A percentile compares a stretch with the other conserved stretches of the same genome.
Evolutionary conservation across 2,113 vertebrate species (phyloP).

Genomic region (Paradisaea rubra): DNA sequence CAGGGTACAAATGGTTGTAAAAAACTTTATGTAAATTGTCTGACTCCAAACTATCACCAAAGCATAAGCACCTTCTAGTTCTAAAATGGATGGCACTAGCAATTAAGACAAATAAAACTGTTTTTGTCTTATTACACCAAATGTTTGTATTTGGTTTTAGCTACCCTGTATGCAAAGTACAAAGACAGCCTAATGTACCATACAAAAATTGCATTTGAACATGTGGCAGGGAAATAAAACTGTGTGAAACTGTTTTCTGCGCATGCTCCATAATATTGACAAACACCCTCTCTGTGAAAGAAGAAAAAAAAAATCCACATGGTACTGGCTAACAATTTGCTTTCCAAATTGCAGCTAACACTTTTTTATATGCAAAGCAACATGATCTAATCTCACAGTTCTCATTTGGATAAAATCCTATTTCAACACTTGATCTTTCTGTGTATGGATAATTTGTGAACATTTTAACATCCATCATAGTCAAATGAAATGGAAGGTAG

Average conservation of each 20-base stretch:
- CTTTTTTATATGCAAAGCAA: not conserved
- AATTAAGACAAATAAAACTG: not conserved
- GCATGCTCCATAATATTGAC: not conserved
- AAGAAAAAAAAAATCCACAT: not conserved
- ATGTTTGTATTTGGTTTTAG: not conserved
- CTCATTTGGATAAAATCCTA: not conserved
- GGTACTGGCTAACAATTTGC: not conserved
- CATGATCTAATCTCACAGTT: not conserved
- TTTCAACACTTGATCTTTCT: not conserved
- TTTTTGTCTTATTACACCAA: not conserved
- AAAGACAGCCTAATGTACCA: not conserved
- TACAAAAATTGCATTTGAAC: not conserved
- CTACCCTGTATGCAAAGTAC: not conserved
- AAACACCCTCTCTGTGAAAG: rapidly evolving
- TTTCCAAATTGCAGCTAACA: not conserved
- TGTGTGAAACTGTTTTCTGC: not conserved
- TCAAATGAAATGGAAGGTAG: not conserved
- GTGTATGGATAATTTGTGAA: not conserved
- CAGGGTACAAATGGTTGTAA: not conserved
- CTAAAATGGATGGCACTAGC: not conserved
- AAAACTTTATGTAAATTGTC: not conserved
- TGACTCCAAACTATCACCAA: not conserved
- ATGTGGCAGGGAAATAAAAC: not conserved
- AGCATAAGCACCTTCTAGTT: not conserved
- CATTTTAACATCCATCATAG: not conserved